Percentiles rank a stretch among this genome's conserved stretches.
Conservation (phyloP, 2,113 vertebrate species). For the Pheucticus melanocephalus region DNA sequence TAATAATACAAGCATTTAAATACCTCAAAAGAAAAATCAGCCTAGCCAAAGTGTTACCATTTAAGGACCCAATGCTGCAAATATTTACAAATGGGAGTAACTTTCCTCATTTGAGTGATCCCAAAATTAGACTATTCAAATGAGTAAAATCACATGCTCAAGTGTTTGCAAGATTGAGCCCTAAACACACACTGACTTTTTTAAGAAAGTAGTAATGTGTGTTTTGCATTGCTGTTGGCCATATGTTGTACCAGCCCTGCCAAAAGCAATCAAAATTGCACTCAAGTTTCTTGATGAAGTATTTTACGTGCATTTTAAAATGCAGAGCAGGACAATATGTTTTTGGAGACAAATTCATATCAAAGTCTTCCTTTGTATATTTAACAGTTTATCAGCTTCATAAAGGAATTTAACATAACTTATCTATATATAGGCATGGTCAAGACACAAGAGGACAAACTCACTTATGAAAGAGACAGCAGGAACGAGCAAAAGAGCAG, state of each 20-base stretch:
- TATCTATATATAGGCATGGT: slow-evolving; percentile 28
- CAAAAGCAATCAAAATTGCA: slow-evolving; percentile 69
- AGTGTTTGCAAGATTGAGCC: slow-evolving; percentile 22
- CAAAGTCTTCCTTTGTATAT: slow-evolving; percentile 33
- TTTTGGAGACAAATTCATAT: slow-evolving; percentile 50
- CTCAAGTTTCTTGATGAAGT: slow-evolving; percentile 60
- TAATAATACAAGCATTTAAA: background rate
- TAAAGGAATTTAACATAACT: slow-evolving; percentile 33
- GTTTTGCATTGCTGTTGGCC: slow-evolving; percentile 56
- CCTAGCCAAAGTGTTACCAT: slow-evolving; percentile 28
- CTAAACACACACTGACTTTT: slow-evolving; percentile 21
- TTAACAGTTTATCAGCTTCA: slow-evolving; percentile 42
- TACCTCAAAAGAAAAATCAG: slow-evolving; percentile 29
- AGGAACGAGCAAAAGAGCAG: slow-evolving; percentile 30
- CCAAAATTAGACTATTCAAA: slow-evolving; percentile 42
- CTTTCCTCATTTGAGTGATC: background rate
- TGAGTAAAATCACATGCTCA: slow-evolving; percentile 18
- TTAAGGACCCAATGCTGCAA: slow-evolving; percentile 8
- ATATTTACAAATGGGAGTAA: slow-evolving; percentile 39
- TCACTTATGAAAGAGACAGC: background rate
- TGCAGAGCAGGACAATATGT: slow-evolving; percentile 37
- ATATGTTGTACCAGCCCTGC: slow-evolving; percentile 63
- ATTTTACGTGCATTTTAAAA: slow-evolving; percentile 59
- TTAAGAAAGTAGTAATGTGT: slow-evolving; percentile 26
- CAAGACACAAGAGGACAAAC: background rate